Conservation (phyloP, 2,113 vertebrate genomes). For the Saccopteryx bilineata region DNA sequence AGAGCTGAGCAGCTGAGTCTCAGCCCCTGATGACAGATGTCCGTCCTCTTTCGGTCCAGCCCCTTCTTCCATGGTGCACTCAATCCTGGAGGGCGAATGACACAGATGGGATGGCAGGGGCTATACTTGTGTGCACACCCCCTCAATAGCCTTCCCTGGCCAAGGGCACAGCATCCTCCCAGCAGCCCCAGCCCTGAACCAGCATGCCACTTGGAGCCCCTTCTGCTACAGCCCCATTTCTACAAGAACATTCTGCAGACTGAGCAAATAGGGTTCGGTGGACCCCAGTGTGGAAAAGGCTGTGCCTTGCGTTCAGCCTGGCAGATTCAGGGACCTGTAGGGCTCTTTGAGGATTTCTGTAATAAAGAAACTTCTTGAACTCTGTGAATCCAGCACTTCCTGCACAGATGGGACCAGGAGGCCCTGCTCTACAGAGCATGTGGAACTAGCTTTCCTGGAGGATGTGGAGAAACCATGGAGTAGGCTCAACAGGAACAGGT, state of each 20-base stretch:
- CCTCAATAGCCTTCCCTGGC: neutral
- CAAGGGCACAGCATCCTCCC: neutral
- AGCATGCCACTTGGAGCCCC: neutral
- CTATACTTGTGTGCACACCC: neutral
- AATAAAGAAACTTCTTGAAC: neutral
- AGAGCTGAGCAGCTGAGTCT: neutral
- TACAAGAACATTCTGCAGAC: neutral
- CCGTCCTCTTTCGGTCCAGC: neutral
- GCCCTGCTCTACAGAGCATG: neutral
- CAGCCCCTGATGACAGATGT: neutral
- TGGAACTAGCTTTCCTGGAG: neutral
- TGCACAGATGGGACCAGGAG: neutral
- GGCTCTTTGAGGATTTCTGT: neutral
- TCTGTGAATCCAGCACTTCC: neutral
- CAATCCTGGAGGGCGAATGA: neutral
- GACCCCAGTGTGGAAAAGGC: neutral
- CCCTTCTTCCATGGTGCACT: neutral
- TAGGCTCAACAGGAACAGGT: neutral
- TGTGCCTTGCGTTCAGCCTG: neutral
- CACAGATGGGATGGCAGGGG: neutral
- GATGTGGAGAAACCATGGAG: neutral
- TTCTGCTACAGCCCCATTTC: neutral
- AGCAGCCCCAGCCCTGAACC: neutral
- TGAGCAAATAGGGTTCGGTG: neutral
- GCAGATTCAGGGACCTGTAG: neutral